phyloP scores from a whole-genome alignment of 2,797 vertebrate genomes.

The Neolamprologus multifasciatus region DNA sequence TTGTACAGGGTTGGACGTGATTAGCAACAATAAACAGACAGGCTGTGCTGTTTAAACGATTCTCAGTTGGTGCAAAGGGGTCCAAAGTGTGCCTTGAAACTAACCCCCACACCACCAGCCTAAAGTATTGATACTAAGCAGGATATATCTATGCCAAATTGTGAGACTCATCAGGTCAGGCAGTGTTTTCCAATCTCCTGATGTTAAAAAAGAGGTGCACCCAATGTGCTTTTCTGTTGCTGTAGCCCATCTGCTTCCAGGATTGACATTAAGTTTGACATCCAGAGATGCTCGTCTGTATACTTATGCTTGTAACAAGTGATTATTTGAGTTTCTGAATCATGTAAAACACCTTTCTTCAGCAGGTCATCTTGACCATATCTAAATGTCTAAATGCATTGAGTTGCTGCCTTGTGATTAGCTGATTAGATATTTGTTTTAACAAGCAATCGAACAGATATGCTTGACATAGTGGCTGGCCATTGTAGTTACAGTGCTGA shows the following conservation, averaged over 20 bases:
- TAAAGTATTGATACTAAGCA: not conserved
- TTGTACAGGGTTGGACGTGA: not conserved
- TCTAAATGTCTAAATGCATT: not conserved
- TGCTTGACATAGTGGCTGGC: not conserved
- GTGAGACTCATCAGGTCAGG: not conserved
- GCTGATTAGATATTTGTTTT: not conserved
- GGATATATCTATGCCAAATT: not conserved
- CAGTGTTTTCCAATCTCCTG: not conserved
- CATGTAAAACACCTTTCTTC: not conserved
- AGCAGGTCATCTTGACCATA: not conserved
- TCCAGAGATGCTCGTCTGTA: not conserved
- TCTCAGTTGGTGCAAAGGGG: not conserved
- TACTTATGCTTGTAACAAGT: not conserved
- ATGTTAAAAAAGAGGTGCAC: not conserved
- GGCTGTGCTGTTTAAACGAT: not conserved
- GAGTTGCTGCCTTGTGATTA: not conserved
- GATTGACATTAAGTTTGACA: not conserved
- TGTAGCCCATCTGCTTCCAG: not conserved
- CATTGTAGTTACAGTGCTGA: conserved; percentile 25
- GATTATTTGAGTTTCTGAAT: not conserved
- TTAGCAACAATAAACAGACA: not conserved
- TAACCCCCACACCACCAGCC: not conserved
- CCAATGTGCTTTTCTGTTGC: not conserved
- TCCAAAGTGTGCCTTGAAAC: not conserved
- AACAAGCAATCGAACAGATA: not conserved